Evolutionary conservation across 2,888 invertebrate species (phyloP).

Genomic region (Bruchidius siliquastri): DNA sequence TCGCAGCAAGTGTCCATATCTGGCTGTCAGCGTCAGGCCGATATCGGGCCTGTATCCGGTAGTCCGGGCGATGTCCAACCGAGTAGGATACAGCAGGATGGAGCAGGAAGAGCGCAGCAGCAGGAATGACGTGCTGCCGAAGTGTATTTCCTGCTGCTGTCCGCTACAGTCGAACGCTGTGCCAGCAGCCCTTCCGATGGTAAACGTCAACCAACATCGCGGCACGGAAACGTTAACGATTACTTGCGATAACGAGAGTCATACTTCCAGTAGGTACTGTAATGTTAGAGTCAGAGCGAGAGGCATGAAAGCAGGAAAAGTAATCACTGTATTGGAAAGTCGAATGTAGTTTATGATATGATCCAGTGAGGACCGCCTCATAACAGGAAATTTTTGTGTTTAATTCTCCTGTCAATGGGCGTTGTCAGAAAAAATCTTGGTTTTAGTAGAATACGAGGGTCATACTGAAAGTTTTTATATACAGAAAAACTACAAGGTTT

Average conservation of each 20-base stretch:
- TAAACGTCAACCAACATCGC: background rate
- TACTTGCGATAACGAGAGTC: background rate
- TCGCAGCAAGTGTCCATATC: background rate
- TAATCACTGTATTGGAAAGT: no score
- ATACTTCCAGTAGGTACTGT: background rate
- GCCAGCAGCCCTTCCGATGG: background rate
- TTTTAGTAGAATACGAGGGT: no score
- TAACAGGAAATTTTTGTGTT: no score
- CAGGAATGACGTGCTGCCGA: conserved; percentile 35
- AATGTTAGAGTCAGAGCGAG: no score
- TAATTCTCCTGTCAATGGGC: no score
- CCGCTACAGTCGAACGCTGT: conserved; percentile 31
- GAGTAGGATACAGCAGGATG: conserved; percentile 25
- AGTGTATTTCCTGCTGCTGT: conserved; percentile 43
- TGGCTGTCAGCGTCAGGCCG: background rate
- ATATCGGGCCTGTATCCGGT: background rate
- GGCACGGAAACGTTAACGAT: background rate
- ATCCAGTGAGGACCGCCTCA: no score
- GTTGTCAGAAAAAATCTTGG: no score
- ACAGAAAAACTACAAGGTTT: no score
- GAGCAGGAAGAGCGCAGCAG: conserved; percentile 2
- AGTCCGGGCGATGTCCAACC: background rate
- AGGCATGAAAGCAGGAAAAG: no score
- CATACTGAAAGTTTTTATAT: no score
- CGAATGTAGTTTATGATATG: no score